Conservation (phyloP, 2,113 vertebrate species). For the Ceyx margarethae region DNA sequence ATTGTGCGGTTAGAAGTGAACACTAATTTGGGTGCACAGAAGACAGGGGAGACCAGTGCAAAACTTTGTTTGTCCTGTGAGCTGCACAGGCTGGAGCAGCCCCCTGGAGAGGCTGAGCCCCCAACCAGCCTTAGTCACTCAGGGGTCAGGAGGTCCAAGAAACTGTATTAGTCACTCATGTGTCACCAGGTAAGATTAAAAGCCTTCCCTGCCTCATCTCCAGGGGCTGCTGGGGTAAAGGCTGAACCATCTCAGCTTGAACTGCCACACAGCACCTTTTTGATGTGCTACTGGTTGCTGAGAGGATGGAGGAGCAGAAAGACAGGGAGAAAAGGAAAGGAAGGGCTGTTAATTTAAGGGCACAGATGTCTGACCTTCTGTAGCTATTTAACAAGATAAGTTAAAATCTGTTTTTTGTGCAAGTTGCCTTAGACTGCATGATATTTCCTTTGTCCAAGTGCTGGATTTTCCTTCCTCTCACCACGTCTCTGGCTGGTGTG, state of each 20-base stretch:
- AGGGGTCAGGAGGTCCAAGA: conserved; percentile 56
- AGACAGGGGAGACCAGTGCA: not conserved
- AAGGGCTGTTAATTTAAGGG: not conserved
- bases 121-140: not conserved
- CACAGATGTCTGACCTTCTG: not conserved
- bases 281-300: conserved; percentile 52
- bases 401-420: not conserved
- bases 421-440: not conserved
- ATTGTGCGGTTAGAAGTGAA: not conserved
- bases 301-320: conserved; percentile 19
- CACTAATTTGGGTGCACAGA: not conserved
- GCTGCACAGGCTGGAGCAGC: not conserved
- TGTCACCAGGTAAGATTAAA: conserved; percentile 61
- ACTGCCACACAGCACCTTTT: conserved; percentile 23
- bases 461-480: not conserved
- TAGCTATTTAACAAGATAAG: not conserved
- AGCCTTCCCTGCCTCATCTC: conserved; percentile 39
- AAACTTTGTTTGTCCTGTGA: not conserved
- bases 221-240: conserved; percentile 11
- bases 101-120: conserved; percentile 11
- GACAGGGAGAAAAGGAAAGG: not conserved
- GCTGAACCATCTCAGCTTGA: conserved; percentile 27
- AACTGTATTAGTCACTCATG: conserved; percentile 55
- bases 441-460: not conserved
- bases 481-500: not conserved